Percentiles rank a stretch among this genome's conserved stretches.
phyloP scores from a whole-genome alignment of 2,888 invertebrate species.

The Resseliella maxima region DNA sequence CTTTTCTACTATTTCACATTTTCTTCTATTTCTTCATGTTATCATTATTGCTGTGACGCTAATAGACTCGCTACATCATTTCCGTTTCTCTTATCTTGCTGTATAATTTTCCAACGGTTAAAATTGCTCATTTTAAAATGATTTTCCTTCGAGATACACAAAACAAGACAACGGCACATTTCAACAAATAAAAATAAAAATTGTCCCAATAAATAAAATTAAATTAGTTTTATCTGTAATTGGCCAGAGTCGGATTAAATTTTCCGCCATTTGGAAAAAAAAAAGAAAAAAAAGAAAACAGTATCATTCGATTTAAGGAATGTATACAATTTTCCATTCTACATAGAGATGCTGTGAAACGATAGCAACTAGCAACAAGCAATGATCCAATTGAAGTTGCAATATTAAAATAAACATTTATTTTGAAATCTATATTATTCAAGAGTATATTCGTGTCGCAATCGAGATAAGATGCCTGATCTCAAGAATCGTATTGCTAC shows the following conservation, averaged over 20 bases:
- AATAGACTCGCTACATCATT: conserved; percentile 46
- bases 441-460: background rate
- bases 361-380: conserved; percentile 17
- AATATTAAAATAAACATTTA: conserved; percentile 4
- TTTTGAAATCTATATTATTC: conserved; percentile 4
- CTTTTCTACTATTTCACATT: background rate
- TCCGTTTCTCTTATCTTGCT: background rate
- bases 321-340: background rate
- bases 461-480: background rate
- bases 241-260: conserved; percentile 22
- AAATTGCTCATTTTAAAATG: conserved; percentile 30
- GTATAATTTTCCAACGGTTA: background rate
- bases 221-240: conserved; percentile 47
- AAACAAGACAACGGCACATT: background rate
- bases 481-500: no score
- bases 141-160: background rate
- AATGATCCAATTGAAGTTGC: background rate
- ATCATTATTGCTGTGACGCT: conserved; percentile 10
- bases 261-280: no score
- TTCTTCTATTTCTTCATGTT: background rate
- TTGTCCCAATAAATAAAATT: conserved; percentile 9
- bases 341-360: background rate
- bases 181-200: background rate
- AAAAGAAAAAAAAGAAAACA: background rate
- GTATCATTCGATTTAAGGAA: background rate